Conservation (phyloP, 2,888 invertebrate genomes). For the Eupithecia dodoneata region DNA sequence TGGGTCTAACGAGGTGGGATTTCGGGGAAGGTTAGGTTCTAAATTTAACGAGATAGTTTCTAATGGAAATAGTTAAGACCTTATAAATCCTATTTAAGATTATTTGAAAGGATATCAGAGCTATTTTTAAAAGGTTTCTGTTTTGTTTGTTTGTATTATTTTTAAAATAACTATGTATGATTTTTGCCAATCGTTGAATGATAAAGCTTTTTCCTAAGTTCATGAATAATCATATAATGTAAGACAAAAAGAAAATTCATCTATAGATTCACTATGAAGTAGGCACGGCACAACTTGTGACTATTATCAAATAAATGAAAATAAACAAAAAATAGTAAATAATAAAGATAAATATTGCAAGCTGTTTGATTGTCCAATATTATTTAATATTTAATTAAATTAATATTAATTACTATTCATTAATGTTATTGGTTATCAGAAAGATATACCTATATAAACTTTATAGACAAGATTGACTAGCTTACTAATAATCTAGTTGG, state of each 20-base stretch:
- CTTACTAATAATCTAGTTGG: not conserved
- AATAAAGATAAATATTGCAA: not conserved
- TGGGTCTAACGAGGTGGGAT: conserved; percentile 14
- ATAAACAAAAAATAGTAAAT: too few relatives aligned
- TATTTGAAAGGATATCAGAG: not conserved
- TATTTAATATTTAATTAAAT: too few relatives aligned
- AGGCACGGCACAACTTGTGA: too few relatives aligned
- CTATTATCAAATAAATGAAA: too few relatives aligned
- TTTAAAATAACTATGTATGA: too few relatives aligned
- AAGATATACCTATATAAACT: not conserved
- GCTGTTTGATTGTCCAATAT: too few relatives aligned
- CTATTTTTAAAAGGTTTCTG: not conserved
- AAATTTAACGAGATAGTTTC: conserved; percentile 3
- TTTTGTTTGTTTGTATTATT: too few relatives aligned
- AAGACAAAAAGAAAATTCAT: too few relatives aligned
- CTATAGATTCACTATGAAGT: too few relatives aligned
- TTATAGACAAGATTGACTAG: not conserved
- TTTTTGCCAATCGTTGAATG: too few relatives aligned
- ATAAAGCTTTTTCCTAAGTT: not conserved
- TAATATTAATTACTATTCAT: too few relatives aligned
- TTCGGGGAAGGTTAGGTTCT: not conserved
- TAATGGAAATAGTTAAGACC: not conserved
- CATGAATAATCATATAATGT: not conserved
- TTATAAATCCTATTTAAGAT: not conserved
- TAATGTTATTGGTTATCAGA: not conserved